Conservation (phyloP, 30 jellyfish, hydroid and myxozoan species). For the Hydractinia symbiolongicarpus region DNA sequence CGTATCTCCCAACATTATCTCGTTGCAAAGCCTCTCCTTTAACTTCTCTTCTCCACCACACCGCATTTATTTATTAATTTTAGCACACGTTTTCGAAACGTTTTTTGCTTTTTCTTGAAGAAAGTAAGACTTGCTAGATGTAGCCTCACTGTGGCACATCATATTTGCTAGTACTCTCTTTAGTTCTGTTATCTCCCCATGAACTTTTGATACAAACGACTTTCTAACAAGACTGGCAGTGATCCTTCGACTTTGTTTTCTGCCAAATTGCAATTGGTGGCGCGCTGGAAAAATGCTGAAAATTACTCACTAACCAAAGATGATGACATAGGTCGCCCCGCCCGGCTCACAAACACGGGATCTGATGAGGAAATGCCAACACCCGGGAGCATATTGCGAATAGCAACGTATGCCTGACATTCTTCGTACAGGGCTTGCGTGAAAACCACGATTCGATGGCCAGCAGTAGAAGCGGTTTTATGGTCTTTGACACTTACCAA, state of each 20-base stretch:
- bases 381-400: slow-evolving; percentile 4
- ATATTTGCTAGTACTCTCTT: not conserved
- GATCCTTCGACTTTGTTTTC: not conserved
- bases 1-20: too few species aligned
- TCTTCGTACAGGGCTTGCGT: not conserved
- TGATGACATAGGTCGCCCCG: too few species aligned
- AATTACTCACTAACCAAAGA: slow-evolving; percentile 1
- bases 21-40: too few species aligned
- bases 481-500: too few species aligned
- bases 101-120: slow-evolving; percentile 9
- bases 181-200: not conserved
- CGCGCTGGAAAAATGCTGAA: too few species aligned
- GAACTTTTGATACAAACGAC: not conserved
- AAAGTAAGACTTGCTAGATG: not conserved
- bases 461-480: too few species aligned
- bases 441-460: slow-evolving; percentile 1
- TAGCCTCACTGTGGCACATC: slow-evolving; percentile 8
- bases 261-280: not conserved
- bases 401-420: not conserved
- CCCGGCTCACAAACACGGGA: too few species aligned
- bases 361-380: not conserved
- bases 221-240: not conserved
- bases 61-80: not conserved
- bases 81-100: not conserved
- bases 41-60: not conserved